These are phyloP conservation scores for Chiloscyllium plagiosum DNA, from an alignment of 2,113 vertebrate species.

Conservation along the genomic window DNA sequence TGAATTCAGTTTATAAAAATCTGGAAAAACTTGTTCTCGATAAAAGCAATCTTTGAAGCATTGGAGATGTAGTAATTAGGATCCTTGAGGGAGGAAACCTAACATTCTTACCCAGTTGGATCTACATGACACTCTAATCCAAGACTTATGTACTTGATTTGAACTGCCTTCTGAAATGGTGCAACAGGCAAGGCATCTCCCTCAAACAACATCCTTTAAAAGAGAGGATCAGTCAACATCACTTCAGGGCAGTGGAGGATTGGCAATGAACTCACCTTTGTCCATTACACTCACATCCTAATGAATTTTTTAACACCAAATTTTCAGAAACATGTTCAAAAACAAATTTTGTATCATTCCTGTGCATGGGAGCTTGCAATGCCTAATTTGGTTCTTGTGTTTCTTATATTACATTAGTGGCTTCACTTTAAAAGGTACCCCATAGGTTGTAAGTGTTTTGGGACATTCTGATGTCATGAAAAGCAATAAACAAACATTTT, in stretches of 20 bases:
- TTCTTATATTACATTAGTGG: background rate
- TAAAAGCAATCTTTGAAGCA: no score
- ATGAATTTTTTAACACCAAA: background rate
- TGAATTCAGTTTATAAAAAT: background rate
- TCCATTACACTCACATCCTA: background rate
- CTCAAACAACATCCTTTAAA: background rate
- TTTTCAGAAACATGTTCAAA: background rate
- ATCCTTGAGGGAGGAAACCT: background rate
- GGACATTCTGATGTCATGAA: background rate
- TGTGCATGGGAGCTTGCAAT: background rate
- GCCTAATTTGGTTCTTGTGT: background rate
- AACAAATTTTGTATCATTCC: background rate
- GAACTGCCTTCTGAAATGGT: no score
- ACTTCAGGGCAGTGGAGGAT: background rate
- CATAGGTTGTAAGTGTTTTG: background rate
- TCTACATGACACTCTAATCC: background rate
- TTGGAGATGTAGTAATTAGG: no score
- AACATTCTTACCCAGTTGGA: background rate
- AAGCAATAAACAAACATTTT: background rate
- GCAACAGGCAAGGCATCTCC: background rate
- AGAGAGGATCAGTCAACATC: background rate
- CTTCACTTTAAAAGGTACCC: background rate
- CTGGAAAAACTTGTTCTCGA: background rate
- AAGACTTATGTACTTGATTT: background rate
- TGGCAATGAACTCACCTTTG: background rate